phyloP scores from a whole-genome alignment of 1,140 invertebrate species.

The Apolygus lucorum region DNA sequence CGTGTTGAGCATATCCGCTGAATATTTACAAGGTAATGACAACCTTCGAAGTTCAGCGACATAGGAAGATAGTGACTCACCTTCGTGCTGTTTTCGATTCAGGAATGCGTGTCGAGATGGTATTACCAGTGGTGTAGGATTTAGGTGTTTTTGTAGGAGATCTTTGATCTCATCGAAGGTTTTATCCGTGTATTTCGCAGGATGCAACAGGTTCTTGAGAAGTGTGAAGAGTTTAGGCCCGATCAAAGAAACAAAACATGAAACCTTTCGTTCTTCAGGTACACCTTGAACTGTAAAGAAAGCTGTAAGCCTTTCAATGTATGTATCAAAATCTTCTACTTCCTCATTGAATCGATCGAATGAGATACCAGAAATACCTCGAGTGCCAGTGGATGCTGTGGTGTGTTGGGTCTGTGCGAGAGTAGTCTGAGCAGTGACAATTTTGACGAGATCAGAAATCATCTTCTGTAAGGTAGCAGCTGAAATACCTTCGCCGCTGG shows the following conservation, averaged over 20 bases:
- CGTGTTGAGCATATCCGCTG: neutral
- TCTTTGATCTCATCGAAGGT: neutral
- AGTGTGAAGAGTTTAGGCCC: neutral
- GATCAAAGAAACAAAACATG: neutral
- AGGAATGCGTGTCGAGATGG: conserved; percentile 3
- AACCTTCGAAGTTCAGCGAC: neutral
- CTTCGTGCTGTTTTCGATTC: conserved; percentile 1
- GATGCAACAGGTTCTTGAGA: neutral
- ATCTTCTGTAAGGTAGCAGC: neutral
- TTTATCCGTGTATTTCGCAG: neutral
- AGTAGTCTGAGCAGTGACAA: neutral
- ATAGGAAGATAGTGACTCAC: neutral
- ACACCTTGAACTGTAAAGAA: conserved; percentile 2
- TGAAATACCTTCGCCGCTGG: too few species aligned
- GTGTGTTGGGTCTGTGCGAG: neutral
- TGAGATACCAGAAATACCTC: neutral
- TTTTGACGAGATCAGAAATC: neutral
- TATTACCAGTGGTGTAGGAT: neutral
- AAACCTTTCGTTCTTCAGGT: neutral
- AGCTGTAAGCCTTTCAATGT: neutral
- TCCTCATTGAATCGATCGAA: conserved; percentile 6
- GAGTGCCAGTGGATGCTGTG: neutral
- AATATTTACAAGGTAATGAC: neutral
- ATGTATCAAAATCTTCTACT: neutral
- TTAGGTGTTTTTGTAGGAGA: neutral